Base-by-base conservation (phyloP, 2,797 vertebrate genomes). In the Gymnopithys bicolor region DNA sequence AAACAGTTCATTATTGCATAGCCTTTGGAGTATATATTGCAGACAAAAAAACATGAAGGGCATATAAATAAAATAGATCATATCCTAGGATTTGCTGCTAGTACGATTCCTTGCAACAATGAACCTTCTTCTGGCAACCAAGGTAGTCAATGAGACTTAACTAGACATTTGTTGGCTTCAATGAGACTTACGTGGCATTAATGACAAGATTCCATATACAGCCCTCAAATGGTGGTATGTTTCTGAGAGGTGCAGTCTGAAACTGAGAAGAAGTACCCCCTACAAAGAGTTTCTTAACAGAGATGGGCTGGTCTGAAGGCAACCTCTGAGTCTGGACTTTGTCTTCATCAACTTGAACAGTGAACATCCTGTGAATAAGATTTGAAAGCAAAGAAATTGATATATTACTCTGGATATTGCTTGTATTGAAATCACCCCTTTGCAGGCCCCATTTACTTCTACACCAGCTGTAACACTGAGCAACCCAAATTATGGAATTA, bases 191-290 rank as follows among this genome's bases (percentile, higher is more conserved):
- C 99, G 98, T 92, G 63, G 98, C 96, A 84, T 99, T 99, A 97
- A 99, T 97, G 94, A 99, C 98, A 37, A 99, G 98, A 93, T 99
- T 99, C 99, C 99, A 99, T 74, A 99, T 98, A 51, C 99, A 99
- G 89, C 99, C 99, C 88, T 99, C 97, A 94, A 99, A 99, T 3
- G 99, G 98, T 67, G 98, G 96, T 68, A 98, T 98, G 68, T 95
- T 98, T 89, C 98, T 98, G 97, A 99, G 97, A n/a, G 98, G 97
- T 2, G 90, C 96, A 67, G 95, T 98, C 77, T 98, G 98, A 77
- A 99, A 98, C 19, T 98, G 97, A 15, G 97, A 77, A 8, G 99
- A 98, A 56, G 98, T 98, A 13, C 99, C 99, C 5, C 99, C 99
- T 3, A 99, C 97, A 85, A 99, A 99, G 60, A 99, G 96, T 9